Evolutionary conservation across 2,888 invertebrate genomes (phyloP), one percentile per base, ranked within the genome.

Genomic region (Lasioglossum marginatum): DNA sequence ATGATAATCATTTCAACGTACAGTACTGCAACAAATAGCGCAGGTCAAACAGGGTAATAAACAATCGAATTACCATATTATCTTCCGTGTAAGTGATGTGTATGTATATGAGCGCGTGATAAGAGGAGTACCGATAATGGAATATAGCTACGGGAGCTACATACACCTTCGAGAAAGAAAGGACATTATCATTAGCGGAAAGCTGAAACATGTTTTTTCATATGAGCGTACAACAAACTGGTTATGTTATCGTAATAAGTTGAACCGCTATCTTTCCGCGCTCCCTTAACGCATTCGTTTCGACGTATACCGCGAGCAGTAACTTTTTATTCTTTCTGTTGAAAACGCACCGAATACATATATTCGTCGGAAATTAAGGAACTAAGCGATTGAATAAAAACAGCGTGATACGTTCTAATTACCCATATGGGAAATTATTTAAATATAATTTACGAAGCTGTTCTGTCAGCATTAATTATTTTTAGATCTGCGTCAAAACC

Each of bases 181-280:
- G 71, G 40, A 57, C 45, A 68, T 81, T 48, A 84, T 88, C 86
- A 77, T 57, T 60, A 72, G 66, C 87, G 79, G 77, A 87, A 91
- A 91, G 87, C 73, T 75, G 40, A 87, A 87, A 82, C 83, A 75
- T 77, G 88, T 86, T 85, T 86, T 86, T 88, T 83, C 68, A 79
- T 86, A 88, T 81, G 77, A 85, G 74, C 77, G 82, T 85, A 85
- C 88, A 85, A 89, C 88, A 86, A 89, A 88, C 90, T 80, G 87
- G 87, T 90, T 85, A 40, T 75, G 82, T 87, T 92, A 91, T 86
- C 71, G 66, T 73, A 82, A 89, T 85, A 73, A 88, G 82, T 87
- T 84, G 83, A 78, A 72, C 66, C 37, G 60, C 31, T 88, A 87
- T 85, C 87, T 81, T 68, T 43, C 60, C 60, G 31, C 60, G 60